Evolutionary conservation across 2,888 invertebrate genomes (phyloP).

Genomic region (Noctua janthina): DNA sequence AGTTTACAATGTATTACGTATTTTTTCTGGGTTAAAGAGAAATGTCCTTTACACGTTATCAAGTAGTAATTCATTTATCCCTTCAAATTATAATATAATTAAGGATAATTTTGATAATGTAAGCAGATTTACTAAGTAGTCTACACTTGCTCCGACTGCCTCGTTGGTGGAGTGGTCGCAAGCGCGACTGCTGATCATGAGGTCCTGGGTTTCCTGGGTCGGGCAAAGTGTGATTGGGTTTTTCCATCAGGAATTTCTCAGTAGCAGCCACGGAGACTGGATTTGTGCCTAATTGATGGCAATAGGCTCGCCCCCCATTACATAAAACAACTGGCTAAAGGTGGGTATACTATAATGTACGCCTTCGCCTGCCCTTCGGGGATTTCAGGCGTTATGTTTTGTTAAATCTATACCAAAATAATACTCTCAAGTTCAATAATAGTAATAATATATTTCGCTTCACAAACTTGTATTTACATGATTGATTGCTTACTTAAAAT

Average conservation of each 20-base stretch:
- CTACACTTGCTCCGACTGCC: not conserved
- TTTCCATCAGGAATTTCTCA: not conserved
- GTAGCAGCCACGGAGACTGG: not conserved
- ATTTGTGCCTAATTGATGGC: not conserved
- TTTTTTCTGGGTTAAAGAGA: slow-evolving; percentile 15
- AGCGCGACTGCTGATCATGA: not conserved
- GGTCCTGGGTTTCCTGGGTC: too few relatives aligned
- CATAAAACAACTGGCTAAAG: not conserved
- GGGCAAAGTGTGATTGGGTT: not conserved
- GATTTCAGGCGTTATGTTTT: not conserved
- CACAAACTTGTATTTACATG: slow-evolving; percentile 90
- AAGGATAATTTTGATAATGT: not conserved
- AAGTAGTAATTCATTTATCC: not conserved
- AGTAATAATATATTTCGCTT: slow-evolving; percentile 85
- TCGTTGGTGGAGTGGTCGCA: not conserved
- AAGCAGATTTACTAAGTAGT: not conserved
- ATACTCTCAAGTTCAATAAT: slow-evolving; percentile 77
- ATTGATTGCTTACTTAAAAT: slow-evolving; percentile 87
- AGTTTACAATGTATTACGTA: slow-evolving; percentile 27
- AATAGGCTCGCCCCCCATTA: too few relatives aligned
- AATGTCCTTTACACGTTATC: not conserved
- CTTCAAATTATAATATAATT: not conserved
- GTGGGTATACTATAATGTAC: not conserved
- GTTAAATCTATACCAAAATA: slow-evolving; percentile 40
- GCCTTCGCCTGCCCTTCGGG: not conserved